Evolutionary conservation across 2,797 vertebrate species (phyloP).

Genomic region (Myoxocephalus aenaeus): DNA sequence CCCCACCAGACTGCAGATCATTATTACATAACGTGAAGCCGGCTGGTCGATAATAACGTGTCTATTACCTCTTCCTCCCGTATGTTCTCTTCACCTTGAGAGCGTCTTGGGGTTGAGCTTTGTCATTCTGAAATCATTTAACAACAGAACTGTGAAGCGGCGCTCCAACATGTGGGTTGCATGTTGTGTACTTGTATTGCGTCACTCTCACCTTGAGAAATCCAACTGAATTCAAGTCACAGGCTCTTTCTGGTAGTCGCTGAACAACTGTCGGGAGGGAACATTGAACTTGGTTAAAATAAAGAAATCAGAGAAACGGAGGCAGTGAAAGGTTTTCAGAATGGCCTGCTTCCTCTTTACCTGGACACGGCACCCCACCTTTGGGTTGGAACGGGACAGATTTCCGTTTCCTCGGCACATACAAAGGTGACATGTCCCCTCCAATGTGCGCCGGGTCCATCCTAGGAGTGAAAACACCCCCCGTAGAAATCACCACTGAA

Average conservation of each 20-base stretch:
- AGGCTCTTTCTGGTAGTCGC: slow-evolving; percentile 58
- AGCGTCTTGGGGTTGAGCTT: slow-evolving; percentile 46
- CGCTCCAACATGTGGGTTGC: neutral
- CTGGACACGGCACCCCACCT: slow-evolving; percentile 62
- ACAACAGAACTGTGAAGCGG: slow-evolving; percentile 39
- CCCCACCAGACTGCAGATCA: too few relatives aligned
- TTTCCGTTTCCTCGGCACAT: slow-evolving; percentile 74
- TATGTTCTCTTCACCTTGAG: slow-evolving; percentile 77
- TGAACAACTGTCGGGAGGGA: slow-evolving; percentile 60
- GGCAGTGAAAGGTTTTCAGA: neutral
- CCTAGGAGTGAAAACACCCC: slow-evolving; percentile 8
- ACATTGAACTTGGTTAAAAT: neutral
- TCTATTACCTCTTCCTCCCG: slow-evolving; percentile 77
- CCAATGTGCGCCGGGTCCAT: slow-evolving; percentile 64
- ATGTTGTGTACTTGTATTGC: too few relatives aligned
- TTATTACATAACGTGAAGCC: too few relatives aligned
- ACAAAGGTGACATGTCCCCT: slow-evolving; percentile 74
- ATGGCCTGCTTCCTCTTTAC: slow-evolving; percentile 29
- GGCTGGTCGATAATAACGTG: neutral
- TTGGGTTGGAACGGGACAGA: slow-evolving; percentile 64
- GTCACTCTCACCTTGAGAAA: slow-evolving; percentile 60
- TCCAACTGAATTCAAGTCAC: slow-evolving; percentile 46
- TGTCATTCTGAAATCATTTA: slow-evolving; percentile 70
- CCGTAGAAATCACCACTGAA: slow-evolving; percentile 39
- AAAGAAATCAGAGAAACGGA: neutral